phyloP scores from a whole-genome alignment of 1,140 invertebrate species.

The Pectinophora gossypiella region DNA sequence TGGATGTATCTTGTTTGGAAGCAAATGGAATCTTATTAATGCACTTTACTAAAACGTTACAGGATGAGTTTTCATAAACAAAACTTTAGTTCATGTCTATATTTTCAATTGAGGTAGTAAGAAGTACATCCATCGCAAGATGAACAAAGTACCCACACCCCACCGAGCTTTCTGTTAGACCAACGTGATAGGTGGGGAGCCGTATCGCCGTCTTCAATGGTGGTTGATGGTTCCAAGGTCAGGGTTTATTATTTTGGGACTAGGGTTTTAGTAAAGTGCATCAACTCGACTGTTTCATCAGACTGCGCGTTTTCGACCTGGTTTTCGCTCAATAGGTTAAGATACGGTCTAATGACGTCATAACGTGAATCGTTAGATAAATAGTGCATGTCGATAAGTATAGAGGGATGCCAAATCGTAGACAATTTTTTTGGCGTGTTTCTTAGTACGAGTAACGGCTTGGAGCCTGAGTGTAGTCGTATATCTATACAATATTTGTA shows the following conservation, averaged over 20 bases:
- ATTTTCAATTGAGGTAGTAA: too few species aligned
- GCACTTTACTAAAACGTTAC: too few species aligned
- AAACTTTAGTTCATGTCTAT: too few species aligned
- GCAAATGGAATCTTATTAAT: neutral
- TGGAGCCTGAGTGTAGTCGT: conserved; percentile 10
- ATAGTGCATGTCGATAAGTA: neutral
- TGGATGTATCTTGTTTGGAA: neutral
- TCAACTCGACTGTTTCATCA: conserved; percentile 5
- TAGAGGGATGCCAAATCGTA: conserved; percentile 18
- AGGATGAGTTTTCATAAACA: conserved; percentile 3
- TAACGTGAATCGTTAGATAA: neutral
- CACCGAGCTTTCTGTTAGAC: too few species aligned
- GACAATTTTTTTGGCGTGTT: conserved; percentile 12
- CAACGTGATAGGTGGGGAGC: too few species aligned
- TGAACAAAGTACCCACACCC: too few species aligned
- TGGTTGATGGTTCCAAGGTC: too few species aligned
- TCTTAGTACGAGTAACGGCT: conserved; percentile 4
- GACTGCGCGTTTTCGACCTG: conserved; percentile 29
- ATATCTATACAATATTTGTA: conserved; percentile 11
- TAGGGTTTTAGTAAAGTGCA: too few species aligned
- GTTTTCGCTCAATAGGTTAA: conserved; percentile 53
- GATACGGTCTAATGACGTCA: conserved; percentile 13
- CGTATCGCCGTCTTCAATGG: too few species aligned
- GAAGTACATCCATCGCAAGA: too few species aligned
- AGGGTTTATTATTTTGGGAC: too few species aligned